Evolutionary conservation across 1,140 invertebrate species (phyloP).

Genomic region (Ruditapes philippinarum): DNA sequence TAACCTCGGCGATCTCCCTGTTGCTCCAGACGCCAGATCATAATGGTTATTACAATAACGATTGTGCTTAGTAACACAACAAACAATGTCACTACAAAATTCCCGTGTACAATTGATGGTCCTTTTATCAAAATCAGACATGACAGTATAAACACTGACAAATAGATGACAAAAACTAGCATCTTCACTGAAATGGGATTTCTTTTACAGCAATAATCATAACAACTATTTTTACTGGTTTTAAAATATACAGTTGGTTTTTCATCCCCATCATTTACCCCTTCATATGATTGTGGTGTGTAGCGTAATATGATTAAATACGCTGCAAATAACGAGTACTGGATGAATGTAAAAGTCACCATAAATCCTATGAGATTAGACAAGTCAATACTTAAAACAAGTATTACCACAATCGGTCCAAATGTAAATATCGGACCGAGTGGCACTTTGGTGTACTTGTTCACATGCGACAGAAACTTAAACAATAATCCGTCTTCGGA

Average conservation of each 20-base stretch:
- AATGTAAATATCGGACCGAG: slow-evolving; percentile 92
- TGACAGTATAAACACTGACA: slow-evolving; percentile 55
- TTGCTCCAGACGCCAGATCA: slow-evolving; percentile 34
- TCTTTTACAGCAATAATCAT: neutral
- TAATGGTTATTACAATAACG: neutral
- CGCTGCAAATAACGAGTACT: slow-evolving; percentile 95
- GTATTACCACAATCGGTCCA: slow-evolving; percentile 91
- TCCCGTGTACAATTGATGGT: slow-evolving; percentile 23
- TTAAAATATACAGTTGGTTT: no score
- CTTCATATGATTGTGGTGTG: slow-evolving; percentile 87
- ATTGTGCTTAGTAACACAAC: neutral
- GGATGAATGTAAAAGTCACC: slow-evolving; percentile 95
- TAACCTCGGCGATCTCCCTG: neutral
- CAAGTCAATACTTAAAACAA: slow-evolving; percentile 94
- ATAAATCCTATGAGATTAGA: slow-evolving; percentile 96
- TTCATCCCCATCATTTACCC: no score
- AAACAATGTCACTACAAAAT: neutral
- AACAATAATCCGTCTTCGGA: slow-evolving; percentile 95
- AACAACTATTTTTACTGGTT: no score
- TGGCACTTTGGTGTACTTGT: slow-evolving; percentile 93
- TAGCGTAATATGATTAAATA: slow-evolving; percentile 94
- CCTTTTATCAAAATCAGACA: slow-evolving; percentile 63
- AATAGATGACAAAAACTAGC: slow-evolving; percentile 57
- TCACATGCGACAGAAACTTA: slow-evolving; percentile 91
- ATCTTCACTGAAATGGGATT: slow-evolving; percentile 47